Evolutionary conservation across 2,888 invertebrate genomes (phyloP), one percentile per base, ranked within the genome.

Genomic region (Heliconius ismenius): DNA sequence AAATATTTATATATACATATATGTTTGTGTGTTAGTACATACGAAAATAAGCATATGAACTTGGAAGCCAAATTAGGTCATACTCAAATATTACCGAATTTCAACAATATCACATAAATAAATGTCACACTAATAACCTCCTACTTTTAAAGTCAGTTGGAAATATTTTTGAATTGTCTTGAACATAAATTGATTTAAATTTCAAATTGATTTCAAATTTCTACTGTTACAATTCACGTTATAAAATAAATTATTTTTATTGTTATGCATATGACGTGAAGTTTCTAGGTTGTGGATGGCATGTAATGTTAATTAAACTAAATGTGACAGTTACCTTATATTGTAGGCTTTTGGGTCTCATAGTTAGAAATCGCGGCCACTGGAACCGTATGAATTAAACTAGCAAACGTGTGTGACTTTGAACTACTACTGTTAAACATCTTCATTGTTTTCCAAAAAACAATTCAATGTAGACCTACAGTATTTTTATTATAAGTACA

Each of bases 281-380:
- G 43, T 21, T 18, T 43, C 26, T 70, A 15, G 32, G 32, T 54
- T 36, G 18, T 43, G 39, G 39, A 62, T 21, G 24, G 26, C 21
- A 11, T 62, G 39, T 24, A 67, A 39, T 63, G 28, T 43, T 65
- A 58, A 76, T 76, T 74, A 70, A 39, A 81, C 82, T 83, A 79
- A 76, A 75, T 80, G 83, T 70, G 76, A 80, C 77, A 74, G 73
- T 81, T 80, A 81, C 78, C 18, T 15, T 67, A 81, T 82, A 83
- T 83, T 84, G 80, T 84, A 85, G 84, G 81, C 81, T 82, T 83
- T 88, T 87, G 86, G 85, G 87, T 88, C 89, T 89, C 88, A 84
- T 84, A 81, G 83, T 85, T 85, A 83, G 83, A 82, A 86, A 90
- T 87, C 85, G 86, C 85, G 88, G 89, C 85, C 87, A 89, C 82